Evolutionary conservation across 2,797 vertebrate genomes (phyloP), one percentile per base, ranked within the genome.

Genomic region (Discoglossus pictus): DNA sequence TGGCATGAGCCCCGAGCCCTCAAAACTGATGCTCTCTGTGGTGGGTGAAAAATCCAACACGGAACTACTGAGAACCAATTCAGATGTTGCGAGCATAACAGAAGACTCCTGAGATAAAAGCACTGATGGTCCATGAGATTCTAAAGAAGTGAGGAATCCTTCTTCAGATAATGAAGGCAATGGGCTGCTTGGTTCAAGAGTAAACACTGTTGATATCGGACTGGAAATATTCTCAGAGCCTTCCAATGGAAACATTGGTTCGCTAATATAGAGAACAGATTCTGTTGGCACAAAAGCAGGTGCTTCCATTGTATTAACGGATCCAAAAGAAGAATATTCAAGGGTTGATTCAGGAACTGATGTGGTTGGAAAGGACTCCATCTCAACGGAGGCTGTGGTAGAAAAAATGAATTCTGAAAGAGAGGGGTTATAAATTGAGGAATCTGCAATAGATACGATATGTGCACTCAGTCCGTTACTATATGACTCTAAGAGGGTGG

Each of bases 351-450:
- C 59, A 4, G 20, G 56, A 43, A 72, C 78, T 35, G 79, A 81
- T 58, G 75, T 70, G 42, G 83, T 73, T 63, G 90, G 76, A 21
- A 85, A 76, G 24, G 85, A 83, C 67, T 89, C 89, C 44, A 87
- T 87, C 34, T 86, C 79, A 68, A 88, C 2, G 1, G 83, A 84
- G 75, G 92, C 78, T 77, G 85, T 80, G 78, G 78, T 79, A 0
- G 82, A 84, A 66, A 88, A 69, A 25, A 21, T 25, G 11, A 87
- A 71, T 44, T 88, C 83, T 51, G 87, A 78, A 0, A 15, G 55
- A 9, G 3, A 1, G 40, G 1, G 82, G 88, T 65, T 76, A 80
- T 72, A 84, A 75, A 0, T 1, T 3, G 64, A 78, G 73, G 73
- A 65, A 59, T 70, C 43, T 74, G 74, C 72, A 85, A 77, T 39